These are phyloP conservation scores for Glandiceps talaboti DNA, from an alignment of 53 echinoderm and acorn worm species.

Conservation along the genomic window DNA sequence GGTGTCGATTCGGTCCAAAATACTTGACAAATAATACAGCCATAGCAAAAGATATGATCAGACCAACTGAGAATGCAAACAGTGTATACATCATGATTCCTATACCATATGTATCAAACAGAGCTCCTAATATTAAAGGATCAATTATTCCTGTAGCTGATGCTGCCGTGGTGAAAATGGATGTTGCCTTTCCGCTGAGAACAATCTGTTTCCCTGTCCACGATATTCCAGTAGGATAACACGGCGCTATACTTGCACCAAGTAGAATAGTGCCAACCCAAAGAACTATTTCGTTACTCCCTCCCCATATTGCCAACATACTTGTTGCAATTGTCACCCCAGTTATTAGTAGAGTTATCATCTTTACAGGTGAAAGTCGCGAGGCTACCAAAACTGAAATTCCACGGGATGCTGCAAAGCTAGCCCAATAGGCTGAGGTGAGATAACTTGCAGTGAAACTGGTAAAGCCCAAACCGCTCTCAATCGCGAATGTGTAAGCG, in stretches of 20 bases:
- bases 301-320: slow-evolving; percentile 25
- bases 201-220: slow-evolving; percentile 67
- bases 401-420: slow-evolving; percentile 64
- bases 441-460: slow-evolving; percentile 31
- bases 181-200: slow-evolving; percentile 57
- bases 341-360: slow-evolving; percentile 41
- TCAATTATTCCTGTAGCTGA: slow-evolving; percentile 77
- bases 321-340: slow-evolving; percentile 37
- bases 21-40: no score
- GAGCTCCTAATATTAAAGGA: slow-evolving; percentile 38
- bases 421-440: slow-evolving; percentile 55
- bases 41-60: no score
- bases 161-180: slow-evolving; percentile 53
- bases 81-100: slow-evolving; percentile 68
- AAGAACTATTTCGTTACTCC: slow-evolving; percentile 15
- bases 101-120: slow-evolving; percentile 16
- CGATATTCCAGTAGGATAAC: slow-evolving; percentile 70
- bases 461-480: slow-evolving; percentile 8
- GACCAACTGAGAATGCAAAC: slow-evolving; percentile 31
- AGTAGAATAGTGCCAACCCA: slow-evolving; percentile 59
- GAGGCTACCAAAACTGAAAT: slow-evolving; percentile 71
- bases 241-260: slow-evolving; percentile 75
- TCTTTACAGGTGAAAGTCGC: slow-evolving; percentile 28
- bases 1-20: no score
- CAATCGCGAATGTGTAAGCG: slow-evolving; percentile 10